Evolutionary conservation across 2,888 invertebrate genomes (phyloP).

Genomic region (Drosophila demipolita): DNA sequence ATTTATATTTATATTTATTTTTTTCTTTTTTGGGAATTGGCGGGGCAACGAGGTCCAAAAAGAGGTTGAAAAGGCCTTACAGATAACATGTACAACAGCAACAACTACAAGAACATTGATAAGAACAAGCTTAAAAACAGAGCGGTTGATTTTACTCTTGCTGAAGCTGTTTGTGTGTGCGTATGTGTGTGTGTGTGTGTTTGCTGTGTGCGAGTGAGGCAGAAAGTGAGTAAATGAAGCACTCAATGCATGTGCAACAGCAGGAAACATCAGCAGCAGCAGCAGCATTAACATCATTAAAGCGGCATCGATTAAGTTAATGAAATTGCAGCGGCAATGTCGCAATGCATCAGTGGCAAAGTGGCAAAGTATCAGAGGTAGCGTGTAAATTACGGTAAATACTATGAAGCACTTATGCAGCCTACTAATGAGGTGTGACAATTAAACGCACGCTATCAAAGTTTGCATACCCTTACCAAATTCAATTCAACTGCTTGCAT

Average conservation of each 20-base stretch:
- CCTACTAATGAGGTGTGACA: conserved; percentile 74
- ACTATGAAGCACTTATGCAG: conserved; percentile 67
- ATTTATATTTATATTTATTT: neutral
- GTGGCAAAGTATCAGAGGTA: conserved; percentile 2
- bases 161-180: neutral
- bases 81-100: conserved; percentile 47
- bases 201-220: neutral
- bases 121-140: conserved; percentile 37
- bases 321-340: conserved; percentile 59
- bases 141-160: conserved; percentile 43
- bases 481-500: neutral
- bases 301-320: conserved; percentile 70
- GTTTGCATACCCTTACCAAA: neutral
- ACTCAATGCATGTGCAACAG: conserved; percentile 45
- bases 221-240: conserved; percentile 16
- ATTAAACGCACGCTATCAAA: conserved; percentile 37
- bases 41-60: conserved; percentile 1
- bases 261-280: conserved; percentile 28
- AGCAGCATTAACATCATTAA: conserved; percentile 47
- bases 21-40: conserved; percentile 1
- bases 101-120: conserved; percentile 41
- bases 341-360: neutral
- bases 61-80: conserved; percentile 44
- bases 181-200: neutral
- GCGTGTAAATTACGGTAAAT: conserved; percentile 72